Evolutionary conservation across 1,140 invertebrate species (phyloP).

Genomic region (Rhagoletis pomonella): DNA sequence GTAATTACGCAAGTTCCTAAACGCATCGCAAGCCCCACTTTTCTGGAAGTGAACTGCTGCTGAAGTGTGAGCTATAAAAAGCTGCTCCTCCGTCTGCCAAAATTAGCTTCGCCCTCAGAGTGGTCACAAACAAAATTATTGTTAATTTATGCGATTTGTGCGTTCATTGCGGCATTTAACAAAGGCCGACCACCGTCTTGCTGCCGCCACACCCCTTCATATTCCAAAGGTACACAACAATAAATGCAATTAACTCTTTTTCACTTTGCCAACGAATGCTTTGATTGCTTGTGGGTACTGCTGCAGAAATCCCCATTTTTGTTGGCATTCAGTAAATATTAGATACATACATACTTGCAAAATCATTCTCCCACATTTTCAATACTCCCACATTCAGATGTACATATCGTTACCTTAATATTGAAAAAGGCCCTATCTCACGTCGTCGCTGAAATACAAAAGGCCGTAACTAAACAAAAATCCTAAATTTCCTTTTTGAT

Average conservation of each 20-base stretch:
- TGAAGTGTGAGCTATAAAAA: background rate
- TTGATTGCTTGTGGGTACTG: too few species aligned
- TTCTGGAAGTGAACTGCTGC: background rate
- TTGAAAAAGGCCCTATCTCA: too few species aligned
- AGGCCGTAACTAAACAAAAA: too few species aligned
- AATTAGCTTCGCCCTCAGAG: background rate
- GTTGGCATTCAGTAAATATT: background rate
- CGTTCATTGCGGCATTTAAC: slow-evolving; percentile 10
- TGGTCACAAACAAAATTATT: too few species aligned
- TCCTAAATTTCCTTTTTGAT: too few species aligned
- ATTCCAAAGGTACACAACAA: slow-evolving; percentile 23
- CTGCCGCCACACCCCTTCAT: background rate
- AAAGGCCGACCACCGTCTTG: slow-evolving; percentile 5
- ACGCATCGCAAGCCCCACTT: background rate
- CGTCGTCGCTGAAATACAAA: too few species aligned
- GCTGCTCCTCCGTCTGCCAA: background rate
- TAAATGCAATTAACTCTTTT: background rate
- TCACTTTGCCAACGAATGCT: background rate
- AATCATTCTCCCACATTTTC: background rate
- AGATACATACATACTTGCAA: background rate
- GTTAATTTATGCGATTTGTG: slow-evolving; percentile 24
- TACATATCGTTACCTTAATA: too few species aligned
- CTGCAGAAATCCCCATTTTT: too few species aligned
- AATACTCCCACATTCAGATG: background rate
- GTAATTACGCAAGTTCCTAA: slow-evolving; percentile 34